Conservation (phyloP, 2,888 invertebrate species). For the Nomada fabriciana region DNA sequence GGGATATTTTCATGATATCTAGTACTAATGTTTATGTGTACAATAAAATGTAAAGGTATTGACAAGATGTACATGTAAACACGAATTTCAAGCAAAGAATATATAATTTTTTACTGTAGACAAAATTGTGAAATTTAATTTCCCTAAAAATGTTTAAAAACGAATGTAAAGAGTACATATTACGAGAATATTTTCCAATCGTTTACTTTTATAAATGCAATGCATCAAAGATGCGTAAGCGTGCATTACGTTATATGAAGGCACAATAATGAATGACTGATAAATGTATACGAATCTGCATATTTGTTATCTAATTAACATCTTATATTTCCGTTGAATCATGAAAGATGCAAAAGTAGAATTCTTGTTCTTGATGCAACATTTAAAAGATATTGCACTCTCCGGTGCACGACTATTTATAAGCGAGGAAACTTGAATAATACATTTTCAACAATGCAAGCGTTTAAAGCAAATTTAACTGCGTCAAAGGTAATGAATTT, state of each 20-base stretch:
- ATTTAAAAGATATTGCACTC: constrained; percentile 66
- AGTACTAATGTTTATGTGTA: constrained; percentile 75
- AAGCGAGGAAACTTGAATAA: constrained; percentile 18
- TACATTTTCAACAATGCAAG: constrained; percentile 5
- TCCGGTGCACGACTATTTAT: constrained; percentile 27
- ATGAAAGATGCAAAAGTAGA: constrained; percentile 51
- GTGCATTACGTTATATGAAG: background rate
- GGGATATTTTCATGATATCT: constrained; percentile 21
- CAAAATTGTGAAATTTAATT: constrained; percentile 1
- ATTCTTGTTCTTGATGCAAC: constrained; percentile 73
- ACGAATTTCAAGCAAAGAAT: constrained; percentile 5
- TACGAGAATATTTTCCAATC: background rate
- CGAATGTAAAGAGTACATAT: background rate
- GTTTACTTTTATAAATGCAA: background rate
- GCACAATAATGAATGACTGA: constrained; percentile 19
- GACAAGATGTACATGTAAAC: constrained; percentile 23
- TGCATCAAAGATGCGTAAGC: constrained; percentile 8
- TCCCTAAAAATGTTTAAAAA: background rate
- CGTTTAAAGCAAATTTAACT: background rate
- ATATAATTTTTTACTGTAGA: constrained; percentile 13
- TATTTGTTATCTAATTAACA: constrained; percentile 48
- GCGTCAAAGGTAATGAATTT: no score
- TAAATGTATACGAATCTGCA: constrained; percentile 28
- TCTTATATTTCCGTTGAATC: constrained; percentile 43
- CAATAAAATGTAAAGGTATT: constrained; percentile 47